phyloP scores from a whole-genome alignment of 2,888 invertebrate species.

The Cyrtodaria siliqua region DNA sequence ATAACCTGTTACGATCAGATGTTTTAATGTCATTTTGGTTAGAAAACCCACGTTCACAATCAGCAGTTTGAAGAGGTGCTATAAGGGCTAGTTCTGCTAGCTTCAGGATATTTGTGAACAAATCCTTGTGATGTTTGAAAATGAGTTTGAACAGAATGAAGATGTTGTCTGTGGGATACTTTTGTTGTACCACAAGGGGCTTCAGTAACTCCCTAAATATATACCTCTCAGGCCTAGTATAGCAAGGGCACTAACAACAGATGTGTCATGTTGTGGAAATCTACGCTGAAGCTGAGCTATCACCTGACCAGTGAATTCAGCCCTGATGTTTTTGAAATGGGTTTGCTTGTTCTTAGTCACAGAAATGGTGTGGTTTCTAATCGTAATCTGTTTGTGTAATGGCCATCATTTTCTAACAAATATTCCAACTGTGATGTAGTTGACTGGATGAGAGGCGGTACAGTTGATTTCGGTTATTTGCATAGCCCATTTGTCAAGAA shows the following conservation, averaged over 20 bases:
- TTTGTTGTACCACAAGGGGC: slow-evolving; percentile 18
- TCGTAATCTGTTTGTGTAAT: slow-evolving; percentile 1
- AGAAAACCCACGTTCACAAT: slow-evolving; percentile 4
- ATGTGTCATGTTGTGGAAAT: slow-evolving; percentile 9
- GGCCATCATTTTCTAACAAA: slow-evolving; percentile 13
- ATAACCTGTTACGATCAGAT: background rate
- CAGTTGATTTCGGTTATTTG: no score
- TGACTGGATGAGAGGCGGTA: slow-evolving; percentile 16
- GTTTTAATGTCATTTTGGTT: slow-evolving; percentile 7
- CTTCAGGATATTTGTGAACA: slow-evolving; percentile 12
- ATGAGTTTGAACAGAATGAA: slow-evolving; percentile 6
- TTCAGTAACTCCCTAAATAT: slow-evolving; percentile 10
- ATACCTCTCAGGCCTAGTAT: slow-evolving; percentile 12
- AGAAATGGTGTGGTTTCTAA: slow-evolving; percentile 5
- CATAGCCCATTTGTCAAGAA: no score
- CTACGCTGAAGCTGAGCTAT: slow-evolving; percentile 11
- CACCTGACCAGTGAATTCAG: background rate
- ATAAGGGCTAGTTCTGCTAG: slow-evolving; percentile 10
- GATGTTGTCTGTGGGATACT: slow-evolving; percentile 26
- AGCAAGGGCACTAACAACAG: slow-evolving; percentile 12
- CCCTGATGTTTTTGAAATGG: slow-evolving; percentile 4
- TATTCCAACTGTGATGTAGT: slow-evolving; percentile 1
- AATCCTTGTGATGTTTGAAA: slow-evolving; percentile 4
- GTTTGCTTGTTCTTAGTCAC: slow-evolving; percentile 11
- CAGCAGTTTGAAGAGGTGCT: slow-evolving; percentile 3